Conservation (phyloP, 2,113 vertebrate genomes). For the Syngnathus typhle region DNA sequence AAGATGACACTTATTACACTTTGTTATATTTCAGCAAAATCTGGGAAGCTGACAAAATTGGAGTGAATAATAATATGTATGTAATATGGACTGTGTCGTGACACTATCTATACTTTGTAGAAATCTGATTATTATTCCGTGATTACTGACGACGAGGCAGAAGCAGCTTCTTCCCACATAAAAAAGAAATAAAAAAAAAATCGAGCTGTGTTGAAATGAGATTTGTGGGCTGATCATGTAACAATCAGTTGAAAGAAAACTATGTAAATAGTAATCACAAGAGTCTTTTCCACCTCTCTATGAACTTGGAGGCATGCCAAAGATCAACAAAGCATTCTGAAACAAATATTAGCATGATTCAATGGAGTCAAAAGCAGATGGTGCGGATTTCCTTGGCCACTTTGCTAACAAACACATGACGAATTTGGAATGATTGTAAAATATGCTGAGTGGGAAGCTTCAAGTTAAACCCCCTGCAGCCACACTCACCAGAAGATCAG, state of each 20-base stretch:
- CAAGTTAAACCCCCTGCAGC: slow-evolving; percentile 43
- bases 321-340: slow-evolving; percentile 21
- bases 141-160: neutral
- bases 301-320: neutral
- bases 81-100: neutral
- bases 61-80: slow-evolving; percentile 3
- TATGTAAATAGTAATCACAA: slow-evolving; percentile 13
- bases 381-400: slow-evolving; percentile 53
- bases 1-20: neutral
- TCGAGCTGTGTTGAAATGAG: too few relatives aligned
- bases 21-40: neutral
- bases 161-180: neutral
- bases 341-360: slow-evolving; percentile 60
- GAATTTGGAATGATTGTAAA: slow-evolving; percentile 49
- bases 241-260: neutral
- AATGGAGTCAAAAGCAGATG: slow-evolving; percentile 49
- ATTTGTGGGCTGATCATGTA: neutral
- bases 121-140: slow-evolving; percentile 2
- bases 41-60: neutral
- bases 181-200: neutral
- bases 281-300: slow-evolving; percentile 40
- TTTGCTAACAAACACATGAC: slow-evolving; percentile 60
- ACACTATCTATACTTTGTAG: neutral
- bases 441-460: slow-evolving; percentile 53
- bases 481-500: slow-evolving; percentile 54